A percentile compares a stretch with the other conserved stretches of the same genome.
Conservation (phyloP, 2,888 invertebrate species). For the Myathropa florea region DNA sequence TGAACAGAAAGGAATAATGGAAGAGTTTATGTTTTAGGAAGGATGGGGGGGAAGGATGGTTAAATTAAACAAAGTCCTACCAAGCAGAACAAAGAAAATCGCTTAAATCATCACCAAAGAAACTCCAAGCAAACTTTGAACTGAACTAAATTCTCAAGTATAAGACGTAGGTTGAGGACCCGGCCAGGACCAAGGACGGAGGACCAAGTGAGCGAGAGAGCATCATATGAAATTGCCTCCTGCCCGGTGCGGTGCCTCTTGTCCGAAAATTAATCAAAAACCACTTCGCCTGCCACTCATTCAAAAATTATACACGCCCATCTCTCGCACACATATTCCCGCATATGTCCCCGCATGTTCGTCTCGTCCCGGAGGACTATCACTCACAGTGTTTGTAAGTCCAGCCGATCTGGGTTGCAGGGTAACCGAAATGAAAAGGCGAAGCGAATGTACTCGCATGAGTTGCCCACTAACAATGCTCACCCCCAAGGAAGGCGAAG, state of each 20-base stretch:
- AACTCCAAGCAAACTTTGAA: conserved; percentile 62
- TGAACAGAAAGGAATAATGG: neutral
- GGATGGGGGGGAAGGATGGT: conserved; percentile 18
- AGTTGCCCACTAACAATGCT: conserved; percentile 50
- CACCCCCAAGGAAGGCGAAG: conserved; percentile 17
- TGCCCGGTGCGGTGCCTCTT: conserved; percentile 71
- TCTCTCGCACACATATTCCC: conserved; percentile 68
- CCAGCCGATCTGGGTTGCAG: conserved; percentile 32
- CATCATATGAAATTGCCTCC: conserved; percentile 64
- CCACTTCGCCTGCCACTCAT: conserved; percentile 74
- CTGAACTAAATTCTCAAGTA: conserved; percentile 46
- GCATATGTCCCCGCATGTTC: conserved; percentile 32
- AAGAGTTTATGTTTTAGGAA: neutral
- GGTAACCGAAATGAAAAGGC: conserved; percentile 25
- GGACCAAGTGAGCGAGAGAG: conserved; percentile 11
- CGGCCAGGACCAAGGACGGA: conserved; percentile 3
- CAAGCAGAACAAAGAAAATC: conserved; percentile 67
- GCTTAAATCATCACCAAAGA: conserved; percentile 70
- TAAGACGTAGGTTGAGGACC: conserved; percentile 7
- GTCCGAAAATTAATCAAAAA: conserved; percentile 74
- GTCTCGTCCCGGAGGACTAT: conserved; percentile 61
- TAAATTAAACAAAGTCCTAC: conserved; percentile 61
- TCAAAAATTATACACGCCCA: conserved; percentile 72
- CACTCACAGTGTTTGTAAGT: conserved; percentile 65
- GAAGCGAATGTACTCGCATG: conserved; percentile 45